Evolutionary conservation across 2,113 vertebrate genomes (phyloP).

Genomic region (Rhynchomys soricoides): DNA sequence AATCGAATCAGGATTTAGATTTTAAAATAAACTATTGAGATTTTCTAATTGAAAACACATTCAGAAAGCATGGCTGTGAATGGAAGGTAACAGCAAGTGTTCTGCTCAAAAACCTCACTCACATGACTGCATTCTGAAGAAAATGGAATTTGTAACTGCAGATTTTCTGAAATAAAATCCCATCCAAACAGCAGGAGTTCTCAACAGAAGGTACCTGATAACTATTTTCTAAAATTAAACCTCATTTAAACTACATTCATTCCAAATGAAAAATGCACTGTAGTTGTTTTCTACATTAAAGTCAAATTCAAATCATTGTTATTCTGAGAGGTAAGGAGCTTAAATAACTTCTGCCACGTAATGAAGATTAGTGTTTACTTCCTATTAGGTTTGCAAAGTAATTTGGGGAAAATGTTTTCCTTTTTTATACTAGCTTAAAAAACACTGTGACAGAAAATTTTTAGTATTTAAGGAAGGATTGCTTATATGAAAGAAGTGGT

Average conservation of each 20-base stretch:
- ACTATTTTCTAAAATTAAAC: conserved; percentile 78
- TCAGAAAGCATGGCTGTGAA: background rate
- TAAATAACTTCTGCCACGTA: conserved; percentile 69
- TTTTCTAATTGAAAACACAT: conserved; percentile 50
- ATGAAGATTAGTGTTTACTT: conserved; percentile 72
- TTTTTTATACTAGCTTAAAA: conserved; percentile 14
- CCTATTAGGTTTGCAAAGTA: conserved; percentile 40
- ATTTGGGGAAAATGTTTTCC: conserved; percentile 59
- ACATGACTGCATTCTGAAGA: background rate
- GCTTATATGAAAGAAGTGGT: background rate
- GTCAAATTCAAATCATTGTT: conserved; percentile 78
- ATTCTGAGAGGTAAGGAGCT: conserved; percentile 69
- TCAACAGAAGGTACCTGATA: conserved; percentile 74
- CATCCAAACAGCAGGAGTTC: conserved; percentile 68
- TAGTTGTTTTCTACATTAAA: conserved; percentile 77
- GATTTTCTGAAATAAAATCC: conserved; percentile 70
- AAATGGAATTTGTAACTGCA: conserved; percentile 49
- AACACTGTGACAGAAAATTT: conserved; percentile 10
- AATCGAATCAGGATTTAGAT: background rate
- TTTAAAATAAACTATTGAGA: conserved; percentile 55
- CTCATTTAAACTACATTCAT: conserved; percentile 72
- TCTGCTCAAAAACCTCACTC: conserved; percentile 64
- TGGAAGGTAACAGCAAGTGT: conserved; percentile 16
- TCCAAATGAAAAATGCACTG: conserved; percentile 72
- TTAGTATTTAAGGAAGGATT: conserved; percentile 32